These are phyloP conservation scores for Macaria notata DNA, from an alignment of 2,888 invertebrate genomes.

Conservation along the genomic window DNA sequence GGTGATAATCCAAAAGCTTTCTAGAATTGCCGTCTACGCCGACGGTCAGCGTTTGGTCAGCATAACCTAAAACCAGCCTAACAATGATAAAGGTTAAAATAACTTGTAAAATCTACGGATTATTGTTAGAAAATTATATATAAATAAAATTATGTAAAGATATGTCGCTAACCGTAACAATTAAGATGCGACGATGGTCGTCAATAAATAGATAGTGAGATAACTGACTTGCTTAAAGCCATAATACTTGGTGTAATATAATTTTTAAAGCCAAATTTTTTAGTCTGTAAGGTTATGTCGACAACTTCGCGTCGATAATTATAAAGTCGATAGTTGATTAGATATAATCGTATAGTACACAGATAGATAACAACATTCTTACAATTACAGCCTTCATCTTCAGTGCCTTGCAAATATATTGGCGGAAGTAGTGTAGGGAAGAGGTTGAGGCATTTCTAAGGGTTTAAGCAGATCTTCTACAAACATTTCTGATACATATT, in stretches of 20 bases:
- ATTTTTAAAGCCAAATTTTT: constrained; percentile 82
- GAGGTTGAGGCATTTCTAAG: no score
- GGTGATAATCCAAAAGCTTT: no score
- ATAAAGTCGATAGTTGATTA: constrained; percentile 72
- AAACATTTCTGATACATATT: no score
- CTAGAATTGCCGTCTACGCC: no score
- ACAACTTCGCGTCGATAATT: constrained; percentile 67
- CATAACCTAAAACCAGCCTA: constrained; percentile 24
- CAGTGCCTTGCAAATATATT: constrained; percentile 43
- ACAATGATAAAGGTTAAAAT: constrained; percentile 67
- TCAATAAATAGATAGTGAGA: constrained; percentile 71
- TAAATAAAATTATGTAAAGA: constrained; percentile 68
- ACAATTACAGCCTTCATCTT: constrained; percentile 67
- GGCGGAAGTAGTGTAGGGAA: constrained; percentile 9
- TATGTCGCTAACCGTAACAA: constrained; percentile 65
- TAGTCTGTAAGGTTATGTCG: constrained; percentile 82
- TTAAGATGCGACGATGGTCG: constrained; percentile 56
- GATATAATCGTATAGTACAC: constrained; percentile 72
- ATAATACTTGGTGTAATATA: constrained; percentile 74
- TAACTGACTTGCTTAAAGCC: constrained; percentile 78
- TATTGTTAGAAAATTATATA: constrained; percentile 77
- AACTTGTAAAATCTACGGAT: constrained; percentile 76
- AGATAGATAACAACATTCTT: constrained; percentile 77
- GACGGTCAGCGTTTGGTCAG: no score
- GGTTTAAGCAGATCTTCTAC: no score